A percentile compares a stretch with the other conserved stretches of the same genome.
Conservation (phyloP, 2,113 vertebrate species). For the Anolis carolinensis region DNA sequence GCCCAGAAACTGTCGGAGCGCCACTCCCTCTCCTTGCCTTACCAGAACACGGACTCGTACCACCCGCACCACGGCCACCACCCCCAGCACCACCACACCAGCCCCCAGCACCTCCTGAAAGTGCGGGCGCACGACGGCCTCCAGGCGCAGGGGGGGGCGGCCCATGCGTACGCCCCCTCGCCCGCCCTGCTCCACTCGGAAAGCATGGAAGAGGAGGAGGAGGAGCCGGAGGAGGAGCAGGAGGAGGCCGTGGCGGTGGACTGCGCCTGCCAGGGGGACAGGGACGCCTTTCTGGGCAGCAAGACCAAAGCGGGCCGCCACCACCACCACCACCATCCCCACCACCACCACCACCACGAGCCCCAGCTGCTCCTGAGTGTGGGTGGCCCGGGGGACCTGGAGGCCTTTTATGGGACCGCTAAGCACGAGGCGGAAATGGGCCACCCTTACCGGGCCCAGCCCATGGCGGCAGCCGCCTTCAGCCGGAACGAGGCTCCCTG, state of each 20-base stretch:
- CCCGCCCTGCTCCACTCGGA: conserved; percentile 85
- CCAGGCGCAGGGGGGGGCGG: conserved; percentile 55
- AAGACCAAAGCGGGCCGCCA: conserved; percentile 79
- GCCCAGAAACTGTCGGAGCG: conserved; percentile 78
- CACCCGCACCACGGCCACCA: conserved; percentile 44
- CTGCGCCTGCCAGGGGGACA: not conserved
- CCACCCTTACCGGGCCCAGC: conserved; percentile 82
- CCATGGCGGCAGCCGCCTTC: conserved; percentile 58
- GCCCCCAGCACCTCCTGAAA: conserved; percentile 93
- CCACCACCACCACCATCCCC: too few relatives aligned
- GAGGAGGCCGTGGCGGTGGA: conserved; percentile 64
- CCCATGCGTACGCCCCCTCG: conserved; percentile 70
- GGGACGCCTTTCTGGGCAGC: conserved; percentile 79
- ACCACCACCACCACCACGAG: conserved; percentile 54
- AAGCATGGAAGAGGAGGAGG: conserved; percentile 97
- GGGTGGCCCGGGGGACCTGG: conserved; percentile 77
- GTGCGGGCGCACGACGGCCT: conserved; percentile 86
- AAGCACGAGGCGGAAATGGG: conserved; percentile 81
- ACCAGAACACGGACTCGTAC: conserved; percentile 75
- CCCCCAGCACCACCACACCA: conserved; percentile 68
- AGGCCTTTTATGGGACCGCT: conserved; percentile 83
- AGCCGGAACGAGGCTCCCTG: conserved; percentile 76
- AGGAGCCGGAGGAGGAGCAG: conserved; percentile 25
- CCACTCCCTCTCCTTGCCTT: conserved; percentile 75
- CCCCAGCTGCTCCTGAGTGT: conserved; percentile 73